Base-by-base conservation (phyloP, 2,113 vertebrate species). In the Chlorodrepanis virens region DNA sequence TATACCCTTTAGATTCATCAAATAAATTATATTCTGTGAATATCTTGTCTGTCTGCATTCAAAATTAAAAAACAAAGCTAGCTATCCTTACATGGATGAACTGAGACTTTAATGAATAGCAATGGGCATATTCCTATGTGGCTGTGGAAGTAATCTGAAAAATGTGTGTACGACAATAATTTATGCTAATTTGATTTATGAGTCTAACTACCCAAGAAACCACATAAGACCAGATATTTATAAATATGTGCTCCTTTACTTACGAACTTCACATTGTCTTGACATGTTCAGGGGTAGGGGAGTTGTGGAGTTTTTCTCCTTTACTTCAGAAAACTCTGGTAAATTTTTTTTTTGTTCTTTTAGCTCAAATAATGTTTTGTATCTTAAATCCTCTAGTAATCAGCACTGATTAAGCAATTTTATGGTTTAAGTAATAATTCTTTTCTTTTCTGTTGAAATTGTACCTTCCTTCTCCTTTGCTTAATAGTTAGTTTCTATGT, bases 101-200 rank as follows among this genome's bases (percentile, higher is more conserved):
- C 17, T 64, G 16, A 92, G 14, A 33, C 28, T 60, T 96, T 72
- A 88, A 59, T 79, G 69, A 84, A 83, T 24, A 63, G 17, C 71
- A 80, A 83, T 52, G 53, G 67, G 5, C 37, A 54, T 60, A 74
- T 70, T 82, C 42, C 21, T 92, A 31, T 37, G 61, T 1, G 69
- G 3, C n/a, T 72, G 14, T 72, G 69, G 27, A 87, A 67, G 15
- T 70, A 25, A 60, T 70, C 53, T 83, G 59, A 87, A 87, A 95
- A 96, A 70, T 90, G 7, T 88, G 12, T 86, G 4, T 39, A 16
- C 2, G 28, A 57, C 15, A 79, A 67, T 50, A 79, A 91, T 53
- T 86, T 90, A 64, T 79, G 78, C 7, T 93, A 88, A 77, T 90
- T 63, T 96, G 15, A 81, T 87, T 92, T 80, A 49, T 84, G 74